phyloP scores from a whole-genome alignment of 2,113 vertebrate species.

The Brienomyrus longianalis region DNA sequence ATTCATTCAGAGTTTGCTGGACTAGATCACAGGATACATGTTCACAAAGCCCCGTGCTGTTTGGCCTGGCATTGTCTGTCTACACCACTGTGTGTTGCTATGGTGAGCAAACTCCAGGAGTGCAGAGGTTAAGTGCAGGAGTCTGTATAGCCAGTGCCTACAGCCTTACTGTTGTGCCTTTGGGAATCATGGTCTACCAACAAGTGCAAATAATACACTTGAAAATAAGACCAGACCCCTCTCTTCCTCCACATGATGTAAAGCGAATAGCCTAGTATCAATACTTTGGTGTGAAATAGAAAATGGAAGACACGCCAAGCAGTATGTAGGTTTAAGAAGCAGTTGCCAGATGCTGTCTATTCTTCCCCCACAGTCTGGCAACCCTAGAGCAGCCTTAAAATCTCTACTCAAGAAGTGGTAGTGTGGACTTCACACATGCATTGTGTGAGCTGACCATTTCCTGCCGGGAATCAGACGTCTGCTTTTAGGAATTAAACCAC shows the following conservation, averaged over 20 bases:
- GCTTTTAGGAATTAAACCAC: background rate
- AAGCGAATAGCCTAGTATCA: background rate
- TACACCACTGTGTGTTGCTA: background rate
- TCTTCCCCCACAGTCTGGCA: constrained; percentile 2
- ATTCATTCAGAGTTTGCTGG: background rate
- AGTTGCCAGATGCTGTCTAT: background rate
- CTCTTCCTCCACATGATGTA: background rate
- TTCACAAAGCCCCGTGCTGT: background rate
- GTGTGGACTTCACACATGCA: background rate
- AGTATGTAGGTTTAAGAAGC: background rate
- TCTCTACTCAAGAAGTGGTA: background rate
- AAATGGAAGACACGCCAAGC: background rate
- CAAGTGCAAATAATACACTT: background rate
- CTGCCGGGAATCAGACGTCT: background rate
- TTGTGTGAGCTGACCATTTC: background rate
- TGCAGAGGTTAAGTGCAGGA: background rate
- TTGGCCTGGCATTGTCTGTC: background rate
- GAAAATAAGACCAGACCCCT: background rate
- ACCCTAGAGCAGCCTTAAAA: background rate
- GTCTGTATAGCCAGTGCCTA: background rate
- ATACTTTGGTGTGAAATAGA: background rate
- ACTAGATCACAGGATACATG: background rate
- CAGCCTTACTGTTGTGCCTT: background rate
- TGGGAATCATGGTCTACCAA: background rate
- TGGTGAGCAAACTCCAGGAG: background rate